Evolutionary conservation across 2,113 vertebrate genomes (phyloP), one percentile per base, ranked within the genome.

Genomic region (Calidris pugnax): DNA sequence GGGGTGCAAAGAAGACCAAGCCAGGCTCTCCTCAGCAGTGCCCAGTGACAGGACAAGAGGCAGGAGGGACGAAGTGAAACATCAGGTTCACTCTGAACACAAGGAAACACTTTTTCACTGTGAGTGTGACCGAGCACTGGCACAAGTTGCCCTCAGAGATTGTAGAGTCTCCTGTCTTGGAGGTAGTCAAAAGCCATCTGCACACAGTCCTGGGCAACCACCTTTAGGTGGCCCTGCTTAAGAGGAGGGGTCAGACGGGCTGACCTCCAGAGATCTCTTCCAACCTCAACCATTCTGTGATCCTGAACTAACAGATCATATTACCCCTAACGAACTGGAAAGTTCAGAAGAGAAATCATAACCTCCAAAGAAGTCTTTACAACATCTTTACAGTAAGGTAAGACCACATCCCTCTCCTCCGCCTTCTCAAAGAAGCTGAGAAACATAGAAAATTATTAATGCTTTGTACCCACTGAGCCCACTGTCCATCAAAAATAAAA

Each of bases 401-500:
- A 90, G 60, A 85, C 30, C 47, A 67, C 76, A 81, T 47, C n/a
- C 17, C 41, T 93, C 89, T 63, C 87, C 59, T 68, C 56, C 35
- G 60, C 57, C 66, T 51, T 51, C 80, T 39, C 62, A 76, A 74
- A 93, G 56, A 28, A 78, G 79, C 78, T 72, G 47, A 51, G 82
- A 62, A 86, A 22, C 19, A 81, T 2, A 53, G 39, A 71, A 45
- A 69, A 71, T 73, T 93, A 55, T 33, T 91, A 84, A 94, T 73
- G 74, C 60, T 84, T 93, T 26, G 72, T 86, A 79, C 47, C 81
- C 50, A 23, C 7, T 63, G 69, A 90, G 41, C 59, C 51, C 47
- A 85, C 28, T 32, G 51, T 37, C 71, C 45, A 51, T 33, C 71
- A 74, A 83, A 95, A 95, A 93, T 81, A 90, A 94, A 95, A 19